These are phyloP conservation scores for Melieria omissa DNA, from an alignment of 2,888 invertebrate species.

Conservation along the genomic window DNA sequence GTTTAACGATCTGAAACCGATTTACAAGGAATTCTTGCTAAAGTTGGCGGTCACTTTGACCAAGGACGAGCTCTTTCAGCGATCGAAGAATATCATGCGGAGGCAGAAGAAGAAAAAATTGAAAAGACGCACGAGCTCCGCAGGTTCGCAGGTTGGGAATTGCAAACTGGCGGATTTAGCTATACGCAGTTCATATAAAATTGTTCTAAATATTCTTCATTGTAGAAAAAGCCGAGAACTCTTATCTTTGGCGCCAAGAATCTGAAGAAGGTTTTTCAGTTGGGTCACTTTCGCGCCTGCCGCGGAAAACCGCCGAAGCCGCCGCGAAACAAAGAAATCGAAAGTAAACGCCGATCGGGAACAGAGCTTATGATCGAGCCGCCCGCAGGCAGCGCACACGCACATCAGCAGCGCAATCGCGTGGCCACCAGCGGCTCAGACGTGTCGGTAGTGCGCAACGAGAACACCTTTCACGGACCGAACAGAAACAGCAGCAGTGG, in stretches of 20 bases:
- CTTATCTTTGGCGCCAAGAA: constrained; percentile 73
- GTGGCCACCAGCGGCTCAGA: constrained; percentile 74
- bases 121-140: constrained; percentile 68
- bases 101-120: constrained; percentile 80
- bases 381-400: constrained; percentile 41
- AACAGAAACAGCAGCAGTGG: constrained; percentile 75
- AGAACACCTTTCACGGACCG: constrained; percentile 70
- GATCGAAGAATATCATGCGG: constrained; percentile 90
- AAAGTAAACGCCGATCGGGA: constrained; percentile 44
- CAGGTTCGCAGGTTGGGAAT: constrained; percentile 52
- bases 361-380: constrained; percentile 28
- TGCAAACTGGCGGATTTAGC: no score
- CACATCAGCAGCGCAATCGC: constrained; percentile 69
- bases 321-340: constrained; percentile 56
- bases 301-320: constrained; percentile 60
- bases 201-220: constrained; percentile 3
- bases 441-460: constrained; percentile 73
- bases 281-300: constrained; percentile 66
- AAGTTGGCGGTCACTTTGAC: constrained; percentile 89
- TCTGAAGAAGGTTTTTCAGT: constrained; percentile 74
- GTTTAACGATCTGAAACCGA: constrained; percentile 90
- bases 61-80: constrained; percentile 91
- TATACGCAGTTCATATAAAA: constrained; percentile 6
- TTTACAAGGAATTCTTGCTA: constrained; percentile 88
- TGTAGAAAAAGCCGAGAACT: constrained; percentile 71